Conservation (phyloP, 1,140 invertebrate species). For the Drosophila watanabei region DNA sequence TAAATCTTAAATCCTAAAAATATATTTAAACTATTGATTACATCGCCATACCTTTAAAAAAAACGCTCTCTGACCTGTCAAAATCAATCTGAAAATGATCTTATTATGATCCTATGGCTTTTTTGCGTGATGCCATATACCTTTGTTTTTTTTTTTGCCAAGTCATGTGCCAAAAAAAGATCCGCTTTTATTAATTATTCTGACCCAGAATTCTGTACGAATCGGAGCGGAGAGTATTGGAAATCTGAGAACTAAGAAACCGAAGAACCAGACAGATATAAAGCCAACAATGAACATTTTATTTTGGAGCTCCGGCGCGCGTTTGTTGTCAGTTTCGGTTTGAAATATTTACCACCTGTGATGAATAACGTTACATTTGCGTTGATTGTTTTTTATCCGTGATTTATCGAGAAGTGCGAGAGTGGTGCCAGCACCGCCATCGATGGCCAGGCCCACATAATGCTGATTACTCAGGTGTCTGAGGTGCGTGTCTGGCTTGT, state of each 20-base stretch:
- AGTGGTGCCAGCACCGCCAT: slow-evolving; percentile 46
- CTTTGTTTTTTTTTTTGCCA: slow-evolving; percentile 63
- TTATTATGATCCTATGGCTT: slow-evolving; percentile 9
- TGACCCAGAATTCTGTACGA: slow-evolving; percentile 72
- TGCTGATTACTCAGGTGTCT: slow-evolving; percentile 80
- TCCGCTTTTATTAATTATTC: slow-evolving; percentile 77
- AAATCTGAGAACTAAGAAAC: slow-evolving; percentile 43
- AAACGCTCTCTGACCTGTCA: neutral
- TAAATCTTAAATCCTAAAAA: too few species aligned
- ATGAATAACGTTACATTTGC: slow-evolving; percentile 83
- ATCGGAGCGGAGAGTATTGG: slow-evolving; percentile 41
- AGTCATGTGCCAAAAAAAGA: slow-evolving; percentile 69
- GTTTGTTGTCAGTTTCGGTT: slow-evolving; percentile 75
- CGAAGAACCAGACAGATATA: slow-evolving; percentile 23
- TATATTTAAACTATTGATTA: neutral
- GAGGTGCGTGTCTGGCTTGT: slow-evolving; percentile 44
- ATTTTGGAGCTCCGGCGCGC: slow-evolving; percentile 57
- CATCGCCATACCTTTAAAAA: neutral
- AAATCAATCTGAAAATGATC: slow-evolving; percentile 21
- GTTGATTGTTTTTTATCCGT: slow-evolving; percentile 70
- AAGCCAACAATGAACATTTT: slow-evolving; percentile 34
- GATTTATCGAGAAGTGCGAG: slow-evolving; percentile 72
- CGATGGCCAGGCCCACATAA: slow-evolving; percentile 74
- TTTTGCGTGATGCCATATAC: neutral
- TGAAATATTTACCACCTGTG: slow-evolving; percentile 82